A percentile compares a stretch with the other conserved stretches of the same genome.
phyloP scores from a whole-genome alignment of 2,113 vertebrate species.

The Nothobranchius furzeri region DNA sequence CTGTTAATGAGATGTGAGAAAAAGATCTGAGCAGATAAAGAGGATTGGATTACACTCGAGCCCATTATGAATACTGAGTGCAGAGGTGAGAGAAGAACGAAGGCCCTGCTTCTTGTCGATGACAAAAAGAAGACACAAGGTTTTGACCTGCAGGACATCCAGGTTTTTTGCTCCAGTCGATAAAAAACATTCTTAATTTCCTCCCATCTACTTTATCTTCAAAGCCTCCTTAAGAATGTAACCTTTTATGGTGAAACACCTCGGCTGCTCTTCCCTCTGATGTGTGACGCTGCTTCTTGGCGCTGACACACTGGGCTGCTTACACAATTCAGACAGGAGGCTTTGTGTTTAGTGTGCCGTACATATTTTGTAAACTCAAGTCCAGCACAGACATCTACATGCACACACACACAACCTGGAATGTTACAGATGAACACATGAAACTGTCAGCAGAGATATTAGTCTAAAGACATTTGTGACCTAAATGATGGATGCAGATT shows the following conservation, averaged over 20 bases:
- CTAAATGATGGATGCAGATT: conserved; percentile 57
- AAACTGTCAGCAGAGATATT: conserved; percentile 18
- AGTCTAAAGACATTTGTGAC: neutral
- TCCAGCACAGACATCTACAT: conserved; percentile 33
- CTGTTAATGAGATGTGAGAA: conserved; percentile 62
- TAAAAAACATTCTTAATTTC: conserved; percentile 14
- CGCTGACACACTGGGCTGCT: conserved; percentile 40
- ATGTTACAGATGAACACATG: conserved; percentile 29
- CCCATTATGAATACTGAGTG: conserved; percentile 63
- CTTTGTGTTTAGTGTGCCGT: conserved; percentile 51
- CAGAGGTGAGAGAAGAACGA: conserved; percentile 59
- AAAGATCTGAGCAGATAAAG: conserved; percentile 49
- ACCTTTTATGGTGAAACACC: conserved; percentile 78
- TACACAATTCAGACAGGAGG: conserved; percentile 52
- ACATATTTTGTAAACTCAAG: conserved; percentile 59
- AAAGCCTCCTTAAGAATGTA: conserved; percentile 47
- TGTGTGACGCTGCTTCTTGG: conserved; percentile 41
- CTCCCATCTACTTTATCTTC: conserved; percentile 42
- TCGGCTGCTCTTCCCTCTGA: conserved; percentile 55
- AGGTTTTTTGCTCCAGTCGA: neutral
- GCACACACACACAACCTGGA: neutral
- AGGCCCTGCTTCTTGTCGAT: conserved; percentile 10
- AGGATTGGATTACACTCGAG: conserved; percentile 49
- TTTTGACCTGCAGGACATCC: neutral
- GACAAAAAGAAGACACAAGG: neutral